Conservation (phyloP, 2,888 invertebrate genomes). For the Harmothoe impar region DNA sequence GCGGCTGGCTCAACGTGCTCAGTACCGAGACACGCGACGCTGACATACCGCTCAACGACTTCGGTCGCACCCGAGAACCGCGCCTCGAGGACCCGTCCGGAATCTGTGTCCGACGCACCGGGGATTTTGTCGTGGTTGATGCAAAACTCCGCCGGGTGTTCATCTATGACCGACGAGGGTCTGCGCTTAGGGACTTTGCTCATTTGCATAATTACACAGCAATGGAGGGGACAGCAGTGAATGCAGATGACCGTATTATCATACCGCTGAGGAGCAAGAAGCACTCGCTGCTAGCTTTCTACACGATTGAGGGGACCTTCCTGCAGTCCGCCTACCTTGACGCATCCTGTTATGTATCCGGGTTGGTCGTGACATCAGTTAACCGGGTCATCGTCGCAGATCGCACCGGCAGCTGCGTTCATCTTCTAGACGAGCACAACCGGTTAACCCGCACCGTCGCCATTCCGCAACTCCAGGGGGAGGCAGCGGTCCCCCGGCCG, state of each 20-base stretch:
- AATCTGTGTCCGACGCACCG: conserved; percentile 17
- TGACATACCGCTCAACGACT: conserved; percentile 49
- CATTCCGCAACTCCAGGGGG: conserved; percentile 41
- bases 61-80: conserved; percentile 59
- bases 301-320: conserved; percentile 56
- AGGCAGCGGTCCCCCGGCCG: neutral
- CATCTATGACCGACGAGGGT: conserved; percentile 62
- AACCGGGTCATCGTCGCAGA: conserved; percentile 49
- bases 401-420: conserved; percentile 42
- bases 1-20: conserved; percentile 58
- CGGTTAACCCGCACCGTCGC: neutral
- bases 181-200: conserved; percentile 61
- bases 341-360: neutral
- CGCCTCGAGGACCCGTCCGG: conserved; percentile 39
- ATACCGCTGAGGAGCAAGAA: conserved; percentile 15
- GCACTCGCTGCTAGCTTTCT: conserved; percentile 18
- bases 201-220: conserved; percentile 35
- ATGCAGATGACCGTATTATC: conserved; percentile 54
- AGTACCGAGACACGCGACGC: conserved; percentile 44
- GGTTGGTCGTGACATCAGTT: conserved; percentile 14
- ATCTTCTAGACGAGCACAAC: conserved; percentile 51
- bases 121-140: conserved; percentile 62
- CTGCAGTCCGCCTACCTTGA: conserved; percentile 55
- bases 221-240: conserved; percentile 60
- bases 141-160: conserved; percentile 44